Base-by-base conservation (phyloP, 2,888 invertebrate genomes). In the Ormyrus labotus region DNA sequence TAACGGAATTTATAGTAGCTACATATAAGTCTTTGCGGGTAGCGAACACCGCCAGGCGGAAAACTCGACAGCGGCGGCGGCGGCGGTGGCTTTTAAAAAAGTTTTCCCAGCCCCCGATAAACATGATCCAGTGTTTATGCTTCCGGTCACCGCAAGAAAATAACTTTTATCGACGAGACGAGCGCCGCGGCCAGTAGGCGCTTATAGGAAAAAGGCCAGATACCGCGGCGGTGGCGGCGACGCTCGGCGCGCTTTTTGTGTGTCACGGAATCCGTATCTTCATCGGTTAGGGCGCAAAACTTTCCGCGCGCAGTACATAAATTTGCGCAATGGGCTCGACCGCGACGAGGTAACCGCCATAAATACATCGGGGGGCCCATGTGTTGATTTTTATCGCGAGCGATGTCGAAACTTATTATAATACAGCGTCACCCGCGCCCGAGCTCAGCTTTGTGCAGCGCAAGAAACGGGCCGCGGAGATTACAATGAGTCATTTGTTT, bases 181-280 rank as follows among this genome's bases (percentile, higher is more conserved):
- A 47, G 34, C 2, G 13, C 10, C 7, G 47, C 7, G 47, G 50
- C 34, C 34, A 3, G 34, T 34, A 34, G 34, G 34, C 10, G 47
- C 19, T 55, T 68, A 55, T 8, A 51, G 11, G 9, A 55, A 48
- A 48, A 34, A 34, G 34, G 34, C 34, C 34, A 34, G 34, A 34
- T 34, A 34, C 34, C 34, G 34, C 34, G 34, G 34, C 34, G 34
- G 34, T 2, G 34, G 34, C 34, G 34, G 34, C 34, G 34, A 34
- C 34, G 34, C 34, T 70, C 8, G 53, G 53, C n/a, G 53, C n/a
- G 10, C 34, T 69, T 76, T 57, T 77, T 68, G 19, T 77, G 63
- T 72, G 72, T 77, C 77, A 72, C 69, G 80, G 69, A 77, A 81
- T 77, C 67, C 69, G 73, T 73, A 81, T 81, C 76, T 77, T 63